A percentile compares a stretch with the other conserved stretches of the same genome.
Conservation (phyloP, 2,888 invertebrate species). For the Torymus texanus region DNA sequence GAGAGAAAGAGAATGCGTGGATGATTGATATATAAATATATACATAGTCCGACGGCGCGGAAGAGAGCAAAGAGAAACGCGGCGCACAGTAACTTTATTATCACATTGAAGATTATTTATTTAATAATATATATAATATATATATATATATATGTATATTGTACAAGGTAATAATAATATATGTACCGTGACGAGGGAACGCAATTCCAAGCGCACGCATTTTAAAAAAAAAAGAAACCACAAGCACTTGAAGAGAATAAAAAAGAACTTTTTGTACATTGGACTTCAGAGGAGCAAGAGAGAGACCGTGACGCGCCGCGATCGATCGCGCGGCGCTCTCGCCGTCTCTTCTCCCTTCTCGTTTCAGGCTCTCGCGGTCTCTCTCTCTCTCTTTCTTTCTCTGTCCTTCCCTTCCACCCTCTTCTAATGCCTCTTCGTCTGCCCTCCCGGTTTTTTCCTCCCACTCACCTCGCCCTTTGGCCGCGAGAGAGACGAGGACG, state of each 20-base stretch:
- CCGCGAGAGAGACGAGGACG: no score
- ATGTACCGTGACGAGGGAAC: conserved; percentile 57
- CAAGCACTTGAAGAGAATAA: no score
- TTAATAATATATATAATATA: conserved; percentile 66
- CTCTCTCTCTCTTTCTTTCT: conserved; percentile 4
- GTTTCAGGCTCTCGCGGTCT: conserved; percentile 6
- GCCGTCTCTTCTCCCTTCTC: neutral
- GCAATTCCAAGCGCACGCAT: neutral
- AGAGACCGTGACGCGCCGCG: conserved; percentile 35
- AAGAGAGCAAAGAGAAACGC: conserved; percentile 54
- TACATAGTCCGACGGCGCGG: conserved; percentile 61
- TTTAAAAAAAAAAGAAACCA: neutral
- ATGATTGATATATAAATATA: conserved; percentile 64
- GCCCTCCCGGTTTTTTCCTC: neutral
- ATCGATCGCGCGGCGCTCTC: conserved; percentile 46
- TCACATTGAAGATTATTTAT: conserved; percentile 74
- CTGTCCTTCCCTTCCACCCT: neutral
- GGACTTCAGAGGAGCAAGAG: neutral
- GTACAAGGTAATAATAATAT: conserved; percentile 59
- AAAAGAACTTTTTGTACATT: conserved; percentile 18
- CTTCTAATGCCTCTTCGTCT: neutral
- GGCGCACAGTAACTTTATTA: conserved; percentile 71
- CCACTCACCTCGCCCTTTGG: neutral
- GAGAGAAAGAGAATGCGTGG: neutral
- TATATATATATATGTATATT: conserved; percentile 56